Percentiles rank a stretch among this genome's conserved stretches.
These are phyloP conservation scores for Carettochelys insculpta DNA, from an alignment of 2,113 vertebrate genomes.

Conservation along the genomic window DNA sequence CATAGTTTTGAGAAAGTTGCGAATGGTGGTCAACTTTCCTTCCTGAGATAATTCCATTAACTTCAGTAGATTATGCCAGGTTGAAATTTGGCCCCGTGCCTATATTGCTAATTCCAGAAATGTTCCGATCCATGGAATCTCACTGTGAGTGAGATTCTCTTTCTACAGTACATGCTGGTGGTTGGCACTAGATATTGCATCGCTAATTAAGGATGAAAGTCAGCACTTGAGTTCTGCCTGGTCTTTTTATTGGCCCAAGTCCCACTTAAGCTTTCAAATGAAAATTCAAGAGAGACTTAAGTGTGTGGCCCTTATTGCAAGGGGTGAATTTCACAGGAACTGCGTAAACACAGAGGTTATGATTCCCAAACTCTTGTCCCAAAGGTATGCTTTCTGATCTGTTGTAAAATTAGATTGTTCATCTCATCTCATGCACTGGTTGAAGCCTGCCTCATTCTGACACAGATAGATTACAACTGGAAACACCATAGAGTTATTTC, in stretches of 20 bases:
- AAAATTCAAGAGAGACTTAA: not conserved
- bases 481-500: not conserved
- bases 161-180: rapidly evolving
- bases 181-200: not conserved
- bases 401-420: not conserved
- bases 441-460: not conserved
- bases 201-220: not conserved
- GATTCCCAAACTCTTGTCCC: not conserved
- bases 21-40: not conserved
- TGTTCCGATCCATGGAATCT: not conserved
- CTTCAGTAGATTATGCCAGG: not conserved
- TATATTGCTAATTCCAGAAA: not conserved
- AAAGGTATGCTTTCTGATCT: not conserved
- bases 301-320: not conserved
- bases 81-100: not conserved
- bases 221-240: rapidly evolving
- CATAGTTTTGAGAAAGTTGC: rapidly evolving
- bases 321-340: not conserved
- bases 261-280: not conserved
- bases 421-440: too few relatives aligned
- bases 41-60: not conserved
- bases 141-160: not conserved
- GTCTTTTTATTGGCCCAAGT: not conserved
- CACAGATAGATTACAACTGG: not conserved
- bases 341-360: not conserved